phyloP scores from a whole-genome alignment of 2,113 vertebrate species.

The Lophius piscatorius region DNA sequence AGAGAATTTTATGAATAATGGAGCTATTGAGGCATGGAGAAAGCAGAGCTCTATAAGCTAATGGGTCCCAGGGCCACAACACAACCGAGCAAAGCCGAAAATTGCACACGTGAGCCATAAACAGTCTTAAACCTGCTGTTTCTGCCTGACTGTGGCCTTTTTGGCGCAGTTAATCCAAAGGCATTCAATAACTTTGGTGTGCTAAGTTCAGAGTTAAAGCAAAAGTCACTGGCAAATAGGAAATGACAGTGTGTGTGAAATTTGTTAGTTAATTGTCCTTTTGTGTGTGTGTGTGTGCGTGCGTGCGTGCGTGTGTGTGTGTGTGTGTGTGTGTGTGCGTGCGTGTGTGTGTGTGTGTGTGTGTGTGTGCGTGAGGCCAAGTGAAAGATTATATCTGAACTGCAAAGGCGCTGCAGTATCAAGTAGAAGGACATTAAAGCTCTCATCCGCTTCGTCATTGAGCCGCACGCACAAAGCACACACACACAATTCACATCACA shows the following conservation, averaged over 20 bases:
- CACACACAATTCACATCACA: slow-evolving; percentile 22
- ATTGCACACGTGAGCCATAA: slow-evolving; percentile 5
- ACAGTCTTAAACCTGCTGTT: slow-evolving; percentile 2
- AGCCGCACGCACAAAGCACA: slow-evolving; percentile 30
- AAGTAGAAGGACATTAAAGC: slow-evolving; percentile 38
- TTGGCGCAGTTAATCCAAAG: too few species aligned
- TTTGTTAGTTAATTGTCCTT: too few species aligned
- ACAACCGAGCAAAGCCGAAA: slow-evolving; percentile 60
- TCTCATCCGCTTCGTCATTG: slow-evolving; percentile 29
- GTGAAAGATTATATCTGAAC: background rate
- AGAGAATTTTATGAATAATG: slow-evolving; percentile 66
- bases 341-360: background rate
- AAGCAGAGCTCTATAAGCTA: slow-evolving; percentile 66
- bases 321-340: background rate
- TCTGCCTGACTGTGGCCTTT: background rate
- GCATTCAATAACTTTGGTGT: background rate
- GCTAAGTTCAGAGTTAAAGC: too few species aligned
- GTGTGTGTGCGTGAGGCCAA: background rate
- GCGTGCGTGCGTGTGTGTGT: too few species aligned
- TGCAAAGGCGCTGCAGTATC: too few species aligned
- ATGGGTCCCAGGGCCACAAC: slow-evolving; percentile 57
- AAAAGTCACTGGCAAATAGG: too few species aligned
- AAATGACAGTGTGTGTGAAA: too few species aligned
- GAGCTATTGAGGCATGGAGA: slow-evolving; percentile 62
- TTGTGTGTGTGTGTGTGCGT: too few species aligned